Conservation (phyloP, 2,797 vertebrate genomes). For the Gallinago solitaria region DNA sequence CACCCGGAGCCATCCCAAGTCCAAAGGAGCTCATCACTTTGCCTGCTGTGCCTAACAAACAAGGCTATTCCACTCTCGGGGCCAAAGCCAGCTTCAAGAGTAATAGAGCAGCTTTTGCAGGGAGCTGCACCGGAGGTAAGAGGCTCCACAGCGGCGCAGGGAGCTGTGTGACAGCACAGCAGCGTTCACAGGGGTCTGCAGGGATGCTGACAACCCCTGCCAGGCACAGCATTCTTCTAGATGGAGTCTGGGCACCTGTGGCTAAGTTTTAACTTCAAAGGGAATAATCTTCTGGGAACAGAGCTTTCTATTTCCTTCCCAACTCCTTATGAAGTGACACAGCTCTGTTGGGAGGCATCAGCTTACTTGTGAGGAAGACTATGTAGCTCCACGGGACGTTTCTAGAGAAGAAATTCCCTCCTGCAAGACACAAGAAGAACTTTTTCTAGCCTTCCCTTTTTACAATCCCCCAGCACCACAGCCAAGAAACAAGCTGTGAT, state of each 20-base stretch:
- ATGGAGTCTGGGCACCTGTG: neutral
- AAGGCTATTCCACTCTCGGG: neutral
- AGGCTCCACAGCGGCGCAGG: neutral
- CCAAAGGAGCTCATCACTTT: neutral
- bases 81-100: neutral
- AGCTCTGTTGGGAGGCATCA: neutral
- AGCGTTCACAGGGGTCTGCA: neutral
- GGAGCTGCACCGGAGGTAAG: neutral
- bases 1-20: neutral
- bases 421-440: constrained; percentile 71
- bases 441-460: neutral
- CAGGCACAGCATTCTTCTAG: neutral
- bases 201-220: neutral
- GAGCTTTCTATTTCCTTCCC: neutral
- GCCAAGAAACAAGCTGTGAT: neutral
- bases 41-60: neutral
- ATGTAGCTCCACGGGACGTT: constrained; percentile 94
- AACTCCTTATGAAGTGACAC: neutral
- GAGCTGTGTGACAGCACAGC: neutral
- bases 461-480: neutral
- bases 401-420: constrained; percentile 87
- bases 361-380: constrained; percentile 95
- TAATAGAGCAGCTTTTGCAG: neutral
- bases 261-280: neutral
- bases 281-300: neutral